Conservation (phyloP, 2,888 invertebrate genomes). For the Antitype chi region DNA sequence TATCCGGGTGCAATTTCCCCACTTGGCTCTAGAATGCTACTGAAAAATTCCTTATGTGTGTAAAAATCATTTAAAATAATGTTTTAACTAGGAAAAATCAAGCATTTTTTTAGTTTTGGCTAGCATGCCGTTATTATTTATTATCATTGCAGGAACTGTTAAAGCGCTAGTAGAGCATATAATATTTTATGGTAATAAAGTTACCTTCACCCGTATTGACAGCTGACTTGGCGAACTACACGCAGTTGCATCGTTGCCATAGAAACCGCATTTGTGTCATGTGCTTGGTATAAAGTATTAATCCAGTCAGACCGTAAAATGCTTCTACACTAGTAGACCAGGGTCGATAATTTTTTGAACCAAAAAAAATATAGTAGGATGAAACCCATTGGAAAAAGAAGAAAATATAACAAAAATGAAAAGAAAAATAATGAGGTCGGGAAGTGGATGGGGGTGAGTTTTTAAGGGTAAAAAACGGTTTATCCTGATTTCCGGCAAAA, state of each 20-base stretch:
- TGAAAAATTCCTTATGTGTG: neutral
- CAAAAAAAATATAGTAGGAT: no score
- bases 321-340: constrained; percentile 46
- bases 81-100: no score
- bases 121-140: neutral
- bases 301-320: constrained; percentile 19
- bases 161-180: neutral
- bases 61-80: neutral
- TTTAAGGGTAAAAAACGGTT: no score
- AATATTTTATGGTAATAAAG: neutral
- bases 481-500: no score
- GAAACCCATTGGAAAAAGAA: no score
- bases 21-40: neutral
- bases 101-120: neutral
- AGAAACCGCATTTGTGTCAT: constrained; percentile 6
- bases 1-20: neutral
- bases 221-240: neutral
- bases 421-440: no score
- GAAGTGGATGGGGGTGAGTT: no score
- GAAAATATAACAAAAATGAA: no score
- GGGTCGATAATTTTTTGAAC: no score
- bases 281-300: constrained; percentile 36
- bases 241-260: constrained; percentile 20
- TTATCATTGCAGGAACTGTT: neutral
- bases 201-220: neutral